phyloP scores from a whole-genome alignment of 2,797 vertebrate species.

The Sarcoramphus papa region DNA sequence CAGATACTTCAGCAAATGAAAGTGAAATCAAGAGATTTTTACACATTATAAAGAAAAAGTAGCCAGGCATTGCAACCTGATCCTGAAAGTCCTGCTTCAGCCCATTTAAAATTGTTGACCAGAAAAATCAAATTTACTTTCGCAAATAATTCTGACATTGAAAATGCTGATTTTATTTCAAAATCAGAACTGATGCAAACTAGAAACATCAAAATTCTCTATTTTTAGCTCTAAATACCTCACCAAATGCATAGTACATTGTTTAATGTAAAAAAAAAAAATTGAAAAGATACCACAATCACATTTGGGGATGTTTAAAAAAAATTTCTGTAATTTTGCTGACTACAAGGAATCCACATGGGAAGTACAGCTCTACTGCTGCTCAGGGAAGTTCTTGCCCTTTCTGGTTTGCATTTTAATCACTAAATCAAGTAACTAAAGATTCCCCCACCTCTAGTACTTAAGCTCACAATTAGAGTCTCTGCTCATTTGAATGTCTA shows the following conservation, averaged over 20 bases:
- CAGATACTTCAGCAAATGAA: background rate
- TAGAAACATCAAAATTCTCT: background rate
- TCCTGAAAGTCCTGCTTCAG: background rate
- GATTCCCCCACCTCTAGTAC: background rate
- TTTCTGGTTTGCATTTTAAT: background rate
- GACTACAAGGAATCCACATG: background rate
- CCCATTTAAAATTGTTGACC: background rate
- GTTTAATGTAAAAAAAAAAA: background rate
- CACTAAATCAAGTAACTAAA: background rate
- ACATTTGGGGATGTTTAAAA: background rate
- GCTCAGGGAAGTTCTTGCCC: background rate
- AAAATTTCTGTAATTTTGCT: background rate
- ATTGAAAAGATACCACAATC: background rate
- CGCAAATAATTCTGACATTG: background rate
- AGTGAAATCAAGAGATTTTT: background rate
- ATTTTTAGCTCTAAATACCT: background rate
- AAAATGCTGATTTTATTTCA: background rate
- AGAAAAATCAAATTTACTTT: background rate
- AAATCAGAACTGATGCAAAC: background rate
- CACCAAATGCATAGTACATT: background rate
- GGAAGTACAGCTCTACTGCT: background rate
- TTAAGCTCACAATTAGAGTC: background rate
- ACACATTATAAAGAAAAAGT: background rate
- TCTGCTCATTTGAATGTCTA: background rate
- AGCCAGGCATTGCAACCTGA: background rate